Base-by-base conservation (phyloP, 2,888 invertebrate genomes). In the Scaptomyza flava region DNA sequence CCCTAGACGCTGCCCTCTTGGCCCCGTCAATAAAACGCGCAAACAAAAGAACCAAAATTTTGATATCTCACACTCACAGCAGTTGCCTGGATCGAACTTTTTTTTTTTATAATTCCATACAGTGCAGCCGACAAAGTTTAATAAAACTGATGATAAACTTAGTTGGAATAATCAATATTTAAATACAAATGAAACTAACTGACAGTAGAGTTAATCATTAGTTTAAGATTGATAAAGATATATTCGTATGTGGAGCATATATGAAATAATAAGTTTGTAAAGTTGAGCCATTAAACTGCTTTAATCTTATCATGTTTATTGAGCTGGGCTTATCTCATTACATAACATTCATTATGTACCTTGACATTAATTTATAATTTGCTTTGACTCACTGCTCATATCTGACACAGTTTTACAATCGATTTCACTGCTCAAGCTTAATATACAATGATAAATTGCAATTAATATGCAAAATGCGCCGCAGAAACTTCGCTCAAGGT, bases 51-150 rank as follows among this genome's bases (percentile, higher is more conserved):
- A 17, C 27, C 38, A 74, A 67, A 53, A 64, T 33, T 47, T 68
- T 57, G 53, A 69, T 53, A 68, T 46, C 69, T 41, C 79, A 45
- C 79, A 58, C 68, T 58, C 64, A 27, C 51, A 34, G 46, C 33
- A 41, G n/a, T n/a, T 38, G 48, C 20, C 33, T 9, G 20, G 14
- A 2, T 45, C 42, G 9, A 41, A 17, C 2, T 41, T 41, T 17
- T 14, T n/a, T 30, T 38, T 41, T 38, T 6, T 2, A 14, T 7
- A 41, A 20, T 30, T 41, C 27, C 38, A 38, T 6, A 43, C 42
- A 51, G 56, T 31, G 57, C 59, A 73, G 62, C 73, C 79, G 75
- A 73, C 75, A 73, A 78, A 77, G 46, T 54, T 9, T 51, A 42
- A 45, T 58, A 14, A 43, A 72, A 51, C 47, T 45, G 53, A 23